Evolutionary conservation across 2,113 vertebrate genomes (phyloP).

Genomic region (Tetrao urogallus): DNA sequence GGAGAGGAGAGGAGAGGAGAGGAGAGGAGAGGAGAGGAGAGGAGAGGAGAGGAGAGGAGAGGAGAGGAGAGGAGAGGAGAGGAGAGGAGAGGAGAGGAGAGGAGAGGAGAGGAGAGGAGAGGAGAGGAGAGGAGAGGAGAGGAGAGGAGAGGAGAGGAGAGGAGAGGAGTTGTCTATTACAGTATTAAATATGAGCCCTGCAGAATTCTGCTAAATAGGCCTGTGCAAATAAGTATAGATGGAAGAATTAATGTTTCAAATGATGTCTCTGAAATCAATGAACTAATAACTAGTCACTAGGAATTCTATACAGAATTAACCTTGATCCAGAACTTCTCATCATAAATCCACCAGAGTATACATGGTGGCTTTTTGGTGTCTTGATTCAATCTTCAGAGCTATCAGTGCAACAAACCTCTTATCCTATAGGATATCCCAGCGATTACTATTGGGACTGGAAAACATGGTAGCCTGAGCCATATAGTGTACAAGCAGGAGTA

Average conservation of each 20-base stretch:
- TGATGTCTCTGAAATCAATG: neutral
- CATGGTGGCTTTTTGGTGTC: too few species aligned
- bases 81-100: too few species aligned
- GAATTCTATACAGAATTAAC: neutral
- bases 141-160: too few species aligned
- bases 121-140: too few species aligned
- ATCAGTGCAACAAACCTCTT: too few species aligned
- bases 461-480: neutral
- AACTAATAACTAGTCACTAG: neutral
- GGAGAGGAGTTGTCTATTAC: rapidly evolving
- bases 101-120: too few species aligned
- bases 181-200: neutral
- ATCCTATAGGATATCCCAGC: neutral
- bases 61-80: too few species aligned
- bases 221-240: neutral
- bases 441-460: conserved; percentile 20
- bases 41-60: too few species aligned
- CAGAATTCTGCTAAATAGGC: neutral
- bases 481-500: conserved; percentile 38
- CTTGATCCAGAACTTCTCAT: neutral
- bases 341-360: neutral
- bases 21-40: too few species aligned
- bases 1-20: too few species aligned
- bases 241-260: neutral
- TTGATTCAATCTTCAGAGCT: too few species aligned